A percentile compares a stretch with the other conserved stretches of the same genome.
Evolutionary conservation across 2,113 vertebrate genomes (phyloP).

Genomic region (Corythaixoides concolor): DNA sequence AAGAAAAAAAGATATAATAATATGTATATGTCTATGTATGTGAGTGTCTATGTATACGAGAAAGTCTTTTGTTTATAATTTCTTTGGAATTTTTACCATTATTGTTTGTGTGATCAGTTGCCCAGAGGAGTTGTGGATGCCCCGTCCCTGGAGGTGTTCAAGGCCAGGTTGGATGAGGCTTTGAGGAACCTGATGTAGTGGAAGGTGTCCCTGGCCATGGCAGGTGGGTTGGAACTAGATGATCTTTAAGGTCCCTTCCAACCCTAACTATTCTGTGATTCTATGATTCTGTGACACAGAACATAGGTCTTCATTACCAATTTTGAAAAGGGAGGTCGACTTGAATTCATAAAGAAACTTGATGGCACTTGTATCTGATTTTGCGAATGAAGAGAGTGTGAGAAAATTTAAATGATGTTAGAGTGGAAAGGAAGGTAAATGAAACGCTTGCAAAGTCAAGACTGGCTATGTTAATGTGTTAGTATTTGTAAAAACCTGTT

Average conservation of each 20-base stretch:
- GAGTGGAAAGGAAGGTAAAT: neutral
- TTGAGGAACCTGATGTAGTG: too few species aligned
- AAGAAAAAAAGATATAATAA: neutral
- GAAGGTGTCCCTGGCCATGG: too few species aligned
- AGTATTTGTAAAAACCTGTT: neutral
- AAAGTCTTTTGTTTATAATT: neutral
- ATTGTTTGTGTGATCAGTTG: neutral
- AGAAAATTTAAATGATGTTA: neutral
- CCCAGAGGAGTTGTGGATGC: too few species aligned
- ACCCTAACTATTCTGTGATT: too few species aligned
- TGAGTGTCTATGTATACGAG: neutral
- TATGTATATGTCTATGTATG: neutral
- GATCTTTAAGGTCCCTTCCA: too few species aligned
- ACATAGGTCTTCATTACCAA: neutral
- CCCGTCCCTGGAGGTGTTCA: too few species aligned
- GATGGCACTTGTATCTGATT: neutral
- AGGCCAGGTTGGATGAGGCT: too few species aligned
- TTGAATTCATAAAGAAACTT: neutral
- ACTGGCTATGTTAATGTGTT: neutral
- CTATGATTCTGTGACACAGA: neutral
- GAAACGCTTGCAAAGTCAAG: neutral
- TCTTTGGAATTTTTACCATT: neutral
- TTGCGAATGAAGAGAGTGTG: fast-evolving
- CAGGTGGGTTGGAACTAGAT: too few species aligned
- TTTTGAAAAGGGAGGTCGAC: neutral